Base-by-base conservation (phyloP, 2,113 vertebrate genomes). In the Dermatemys mawii region DNA sequence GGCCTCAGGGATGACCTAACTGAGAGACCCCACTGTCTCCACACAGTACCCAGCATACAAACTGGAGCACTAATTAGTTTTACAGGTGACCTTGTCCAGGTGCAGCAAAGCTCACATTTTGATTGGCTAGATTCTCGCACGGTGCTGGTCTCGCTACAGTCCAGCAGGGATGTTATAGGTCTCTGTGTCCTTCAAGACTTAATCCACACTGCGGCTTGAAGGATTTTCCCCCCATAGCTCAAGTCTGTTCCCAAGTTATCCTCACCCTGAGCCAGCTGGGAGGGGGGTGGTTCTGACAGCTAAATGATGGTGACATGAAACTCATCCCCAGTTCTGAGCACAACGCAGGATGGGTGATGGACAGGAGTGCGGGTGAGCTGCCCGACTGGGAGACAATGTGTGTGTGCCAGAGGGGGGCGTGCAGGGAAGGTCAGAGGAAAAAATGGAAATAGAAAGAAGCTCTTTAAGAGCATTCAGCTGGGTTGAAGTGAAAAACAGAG, bases 331-430 rank as follows among this genome's bases (percentile, higher is more conserved):
- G 8, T 41, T 51, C 67, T 6, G 44, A 55, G 60, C 35, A n/a
- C 13, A 38, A 78, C 11, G 46, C 16, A 11, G 38, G 53, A 67
- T n/a, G 16, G 60, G 16, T 19, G 35, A 67, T 8, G n/a, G 44
- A 32, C 1, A 17, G 60, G 75, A 79, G 84, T 80, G 32, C 10
- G 27, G 38, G n/a, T 51, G 38, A 29, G 78, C 38, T 35, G 44
- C 60, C 50, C 11, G 41, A 49, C n/a, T n/a, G n/a, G n/a, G n/a
- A n/a, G n/a, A n/a, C n/a, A n/a, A n/a, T n/a, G 46, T 83, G 83
- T 1, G 0, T 38, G 49, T 5, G 8, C 14, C 1, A 0, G 11
- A 21, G 27, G 22, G 35, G 32, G 50, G 35, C 4, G 24, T 14
- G 13, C 2, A 2, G 7, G 41, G 44, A 67, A 78, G 29, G 57